Conservation (phyloP, 37 sponge, comb jelly and placozoan species). For the Beroe forskalii region DNA sequence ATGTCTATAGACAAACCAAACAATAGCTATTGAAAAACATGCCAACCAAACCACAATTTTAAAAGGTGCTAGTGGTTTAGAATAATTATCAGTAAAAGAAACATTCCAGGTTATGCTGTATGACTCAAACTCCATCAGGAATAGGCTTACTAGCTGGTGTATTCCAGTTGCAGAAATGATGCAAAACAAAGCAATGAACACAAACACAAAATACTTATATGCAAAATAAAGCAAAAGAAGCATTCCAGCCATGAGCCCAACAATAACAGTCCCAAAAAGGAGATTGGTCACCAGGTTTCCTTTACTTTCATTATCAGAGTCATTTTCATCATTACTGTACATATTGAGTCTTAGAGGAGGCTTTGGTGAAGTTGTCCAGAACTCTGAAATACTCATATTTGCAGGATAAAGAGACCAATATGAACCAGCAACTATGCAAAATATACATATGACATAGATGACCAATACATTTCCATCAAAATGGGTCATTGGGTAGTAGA, state of each 20-base stretch:
- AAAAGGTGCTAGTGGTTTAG: not conserved
- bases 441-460: slow-evolving; percentile 36
- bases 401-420: slow-evolving; percentile 46
- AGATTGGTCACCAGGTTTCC: not conserved
- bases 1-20: slow-evolving; percentile 81
- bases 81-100: not conserved
- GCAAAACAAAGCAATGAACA: slow-evolving; percentile 76
- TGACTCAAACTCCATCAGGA: slow-evolving; percentile 72
- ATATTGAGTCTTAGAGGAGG: slow-evolving; percentile 11
- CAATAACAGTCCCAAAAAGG: slow-evolving; percentile 62
- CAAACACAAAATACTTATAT: slow-evolving; percentile 78
- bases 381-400: slow-evolving; percentile 29
- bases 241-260: slow-evolving; percentile 69
- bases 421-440: slow-evolving; percentile 47
- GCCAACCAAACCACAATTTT: slow-evolving; percentile 33
- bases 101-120: not conserved
- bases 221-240: slow-evolving; percentile 82
- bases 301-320: not conserved
- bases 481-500: slow-evolving; percentile 13
- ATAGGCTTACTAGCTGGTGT: slow-evolving; percentile 74
- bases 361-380: slow-evolving; percentile 49
- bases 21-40: slow-evolving; percentile 69
- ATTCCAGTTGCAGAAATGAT: slow-evolving; percentile 67
- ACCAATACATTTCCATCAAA: slow-evolving; percentile 11
- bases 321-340: not conserved